phyloP scores from a whole-genome alignment of 1,140 invertebrate genomes.

The Drosophila asahinai region DNA sequence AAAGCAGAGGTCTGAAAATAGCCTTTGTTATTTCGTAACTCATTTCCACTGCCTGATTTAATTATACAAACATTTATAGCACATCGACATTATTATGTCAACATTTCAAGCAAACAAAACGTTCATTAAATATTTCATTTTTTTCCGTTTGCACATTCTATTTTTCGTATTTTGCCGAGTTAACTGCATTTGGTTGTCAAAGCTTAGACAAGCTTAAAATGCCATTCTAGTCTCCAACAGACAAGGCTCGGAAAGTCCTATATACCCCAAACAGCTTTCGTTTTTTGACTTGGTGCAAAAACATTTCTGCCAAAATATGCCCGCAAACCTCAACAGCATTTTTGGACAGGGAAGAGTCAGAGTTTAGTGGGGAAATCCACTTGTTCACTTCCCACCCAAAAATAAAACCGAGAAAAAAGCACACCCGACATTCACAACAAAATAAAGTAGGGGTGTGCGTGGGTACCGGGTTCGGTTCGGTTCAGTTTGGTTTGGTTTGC shows the following conservation, averaged over 20 bases:
- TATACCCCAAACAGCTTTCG: conserved; percentile 29
- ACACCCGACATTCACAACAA: conserved; percentile 54
- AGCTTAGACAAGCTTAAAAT: conserved; percentile 10
- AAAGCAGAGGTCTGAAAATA: no score
- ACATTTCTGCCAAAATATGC: conserved; percentile 78
- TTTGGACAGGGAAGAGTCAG: conserved; percentile 24
- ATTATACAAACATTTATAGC: background rate
- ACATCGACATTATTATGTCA: background rate
- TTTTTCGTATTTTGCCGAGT: background rate
- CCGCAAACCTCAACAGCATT: conserved; percentile 81
- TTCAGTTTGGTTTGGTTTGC: conserved; percentile 5
- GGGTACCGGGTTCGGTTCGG: conserved; percentile 5
- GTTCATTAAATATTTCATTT: background rate
- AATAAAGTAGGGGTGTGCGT: conserved; percentile 62
- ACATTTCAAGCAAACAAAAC: background rate
- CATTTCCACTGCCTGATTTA: no score
- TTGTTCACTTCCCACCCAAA: conserved; percentile 40
- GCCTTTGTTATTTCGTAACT: background rate
- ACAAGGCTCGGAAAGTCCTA: conserved; percentile 6
- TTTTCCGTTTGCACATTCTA: background rate
- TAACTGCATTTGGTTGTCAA: conserved; percentile 8
- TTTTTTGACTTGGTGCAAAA: conserved; percentile 47
- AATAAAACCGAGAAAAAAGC: conserved; percentile 19
- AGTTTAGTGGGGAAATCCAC: conserved; percentile 48
- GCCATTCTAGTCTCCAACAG: conserved; percentile 7